Evolutionary conservation across 1,140 invertebrate genomes (phyloP).

Genomic region (Temnothorax nylanderi): DNA sequence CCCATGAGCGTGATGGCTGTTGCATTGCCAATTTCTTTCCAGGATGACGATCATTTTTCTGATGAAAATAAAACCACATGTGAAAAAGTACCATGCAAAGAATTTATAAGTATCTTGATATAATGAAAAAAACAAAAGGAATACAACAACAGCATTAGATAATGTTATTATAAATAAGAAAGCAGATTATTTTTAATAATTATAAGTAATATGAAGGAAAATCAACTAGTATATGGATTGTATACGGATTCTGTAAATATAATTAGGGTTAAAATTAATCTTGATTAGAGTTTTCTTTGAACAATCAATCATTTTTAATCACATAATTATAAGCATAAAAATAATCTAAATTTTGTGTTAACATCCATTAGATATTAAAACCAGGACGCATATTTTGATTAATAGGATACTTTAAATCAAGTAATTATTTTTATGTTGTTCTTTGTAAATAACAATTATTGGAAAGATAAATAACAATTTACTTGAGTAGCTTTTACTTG

Average conservation of each 20-base stretch:
- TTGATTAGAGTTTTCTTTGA: neutral
- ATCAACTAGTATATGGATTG: neutral
- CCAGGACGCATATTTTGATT: neutral
- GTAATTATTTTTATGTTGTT: neutral
- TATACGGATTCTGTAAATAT: neutral
- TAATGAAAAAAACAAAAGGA: neutral
- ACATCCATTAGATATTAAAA: neutral
- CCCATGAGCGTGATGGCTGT: neutral
- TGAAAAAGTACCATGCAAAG: neutral
- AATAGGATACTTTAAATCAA: neutral
- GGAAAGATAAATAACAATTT: neutral
- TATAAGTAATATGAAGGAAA: neutral
- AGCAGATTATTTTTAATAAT: neutral
- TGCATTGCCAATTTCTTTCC: conserved; percentile 12
- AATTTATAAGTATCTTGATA: neutral
- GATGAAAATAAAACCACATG: neutral
- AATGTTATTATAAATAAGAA: neutral
- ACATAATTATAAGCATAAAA: neutral
- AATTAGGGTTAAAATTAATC: neutral
- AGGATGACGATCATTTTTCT: neutral
- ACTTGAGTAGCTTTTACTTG: neutral
- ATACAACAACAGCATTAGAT: neutral
- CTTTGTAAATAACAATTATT: neutral
- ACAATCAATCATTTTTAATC: neutral
- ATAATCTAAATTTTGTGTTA: neutral